A percentile compares a stretch with the other conserved stretches of the same genome.
Conservation (phyloP, 2,888 invertebrate genomes). For the Troides oblongomaculatus region DNA sequence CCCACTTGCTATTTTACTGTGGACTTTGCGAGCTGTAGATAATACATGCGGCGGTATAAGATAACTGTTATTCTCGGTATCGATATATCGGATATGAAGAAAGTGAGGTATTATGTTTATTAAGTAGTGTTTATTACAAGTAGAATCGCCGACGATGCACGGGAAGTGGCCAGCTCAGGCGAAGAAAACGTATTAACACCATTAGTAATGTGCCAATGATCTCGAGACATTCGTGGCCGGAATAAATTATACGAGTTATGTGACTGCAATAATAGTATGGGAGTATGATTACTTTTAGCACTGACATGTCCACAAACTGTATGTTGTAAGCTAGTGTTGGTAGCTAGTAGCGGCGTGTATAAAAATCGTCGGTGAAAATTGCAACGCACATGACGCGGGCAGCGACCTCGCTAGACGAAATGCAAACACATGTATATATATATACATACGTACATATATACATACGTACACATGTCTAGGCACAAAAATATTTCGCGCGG, state of each 20-base stretch:
- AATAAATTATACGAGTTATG: slow-evolving; percentile 15
- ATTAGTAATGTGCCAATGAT: slow-evolving; percentile 50
- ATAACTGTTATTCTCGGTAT: slow-evolving; percentile 11
- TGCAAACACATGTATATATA: slow-evolving; percentile 35
- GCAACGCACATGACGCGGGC: slow-evolving; percentile 38
- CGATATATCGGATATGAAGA: slow-evolving; percentile 15
- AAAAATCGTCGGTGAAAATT: slow-evolving; percentile 38
- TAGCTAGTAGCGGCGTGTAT: slow-evolving; percentile 23
- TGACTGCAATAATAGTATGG: slow-evolving; percentile 23
- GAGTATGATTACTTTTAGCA: slow-evolving; percentile 8
- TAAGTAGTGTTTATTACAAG: slow-evolving; percentile 13
- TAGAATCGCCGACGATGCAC: slow-evolving; percentile 9
- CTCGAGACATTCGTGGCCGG: slow-evolving; percentile 42
- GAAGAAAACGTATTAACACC: slow-evolving; percentile 38
- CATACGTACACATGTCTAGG: slow-evolving; percentile 11
- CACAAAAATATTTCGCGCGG: slow-evolving; percentile 47
- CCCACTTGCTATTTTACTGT: slow-evolving; percentile 7
- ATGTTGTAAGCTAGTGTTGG: background rate
- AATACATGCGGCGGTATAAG: slow-evolving; percentile 7
- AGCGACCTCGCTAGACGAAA: slow-evolving; percentile 53
- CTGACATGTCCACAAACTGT: background rate
- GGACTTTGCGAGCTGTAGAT: slow-evolving; percentile 8
- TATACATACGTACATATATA: background rate
- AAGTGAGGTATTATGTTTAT: slow-evolving; percentile 18
- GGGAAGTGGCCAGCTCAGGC: slow-evolving; percentile 3